These are phyloP conservation scores for Nomada flava DNA, from an alignment of 2,888 invertebrate species.

Conservation along the genomic window DNA sequence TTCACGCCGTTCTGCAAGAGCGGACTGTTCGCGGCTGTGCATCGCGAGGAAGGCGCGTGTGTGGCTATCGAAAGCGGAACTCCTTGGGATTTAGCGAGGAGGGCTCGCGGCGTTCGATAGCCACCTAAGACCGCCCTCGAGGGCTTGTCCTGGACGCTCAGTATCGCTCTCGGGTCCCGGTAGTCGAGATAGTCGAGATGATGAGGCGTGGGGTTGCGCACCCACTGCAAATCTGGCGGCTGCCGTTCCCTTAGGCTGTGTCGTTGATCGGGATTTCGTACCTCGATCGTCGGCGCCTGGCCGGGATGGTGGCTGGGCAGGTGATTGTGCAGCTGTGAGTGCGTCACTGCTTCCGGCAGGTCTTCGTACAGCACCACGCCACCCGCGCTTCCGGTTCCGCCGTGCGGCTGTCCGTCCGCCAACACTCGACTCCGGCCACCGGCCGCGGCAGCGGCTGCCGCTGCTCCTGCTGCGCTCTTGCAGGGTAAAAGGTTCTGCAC, in stretches of 20 bases:
- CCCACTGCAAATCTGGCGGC: conserved; percentile 66
- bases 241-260: conserved; percentile 72
- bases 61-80: conserved; percentile 76
- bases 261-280: conserved; percentile 79
- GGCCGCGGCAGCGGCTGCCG: conserved; percentile 78
- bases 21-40: conserved; percentile 44
- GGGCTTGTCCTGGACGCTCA: conserved; percentile 79
- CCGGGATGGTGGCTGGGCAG: conserved; percentile 71
- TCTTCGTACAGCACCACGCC: conserved; percentile 91
- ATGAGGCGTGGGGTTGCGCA: conserved; percentile 74
- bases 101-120: conserved; percentile 79
- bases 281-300: conserved; percentile 82
- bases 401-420: conserved; percentile 83
- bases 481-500: conserved; percentile 94
- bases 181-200: conserved; percentile 83
- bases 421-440: conserved; percentile 81
- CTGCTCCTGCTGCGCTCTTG: conserved; percentile 87
- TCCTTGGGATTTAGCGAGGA: conserved; percentile 78
- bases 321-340: conserved; percentile 83
- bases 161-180: conserved; percentile 81
- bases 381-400: conserved; percentile 81
- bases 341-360: conserved; percentile 88
- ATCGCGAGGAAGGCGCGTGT: conserved; percentile 60
- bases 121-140: conserved; percentile 80
- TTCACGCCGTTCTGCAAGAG: conserved; percentile 56